Conservation (phyloP, 1,140 invertebrate genomes). For the Halyomorpha halys region DNA sequence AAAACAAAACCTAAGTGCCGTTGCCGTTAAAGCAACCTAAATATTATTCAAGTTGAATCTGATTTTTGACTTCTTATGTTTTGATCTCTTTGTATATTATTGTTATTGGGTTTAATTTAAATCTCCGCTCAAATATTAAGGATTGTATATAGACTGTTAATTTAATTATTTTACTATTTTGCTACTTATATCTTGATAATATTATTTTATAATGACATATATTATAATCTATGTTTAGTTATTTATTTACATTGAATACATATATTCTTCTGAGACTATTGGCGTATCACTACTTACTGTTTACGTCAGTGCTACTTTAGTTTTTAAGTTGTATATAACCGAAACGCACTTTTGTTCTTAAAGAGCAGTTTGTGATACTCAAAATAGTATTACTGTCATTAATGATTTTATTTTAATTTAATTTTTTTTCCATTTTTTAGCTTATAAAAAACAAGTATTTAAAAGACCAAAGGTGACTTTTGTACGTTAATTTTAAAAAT, state of each 20-base stretch:
- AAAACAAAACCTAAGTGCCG: constrained; percentile 5
- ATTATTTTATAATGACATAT: constrained; percentile 3
- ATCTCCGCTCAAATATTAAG: constrained; percentile 3
- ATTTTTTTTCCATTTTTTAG: neutral
- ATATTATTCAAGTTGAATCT: constrained; percentile 1
- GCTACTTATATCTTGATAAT: neutral
- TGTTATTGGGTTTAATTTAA: constrained; percentile 9
- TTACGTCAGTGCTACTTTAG: neutral
- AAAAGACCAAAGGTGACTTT: constrained; percentile 18
- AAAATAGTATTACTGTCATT: constrained; percentile 11
- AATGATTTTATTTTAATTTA: neutral
- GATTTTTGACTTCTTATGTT: neutral
- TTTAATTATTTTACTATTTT: constrained; percentile 3
- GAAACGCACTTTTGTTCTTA: constrained; percentile 6
- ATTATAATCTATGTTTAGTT: neutral
- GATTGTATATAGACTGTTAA: constrained; percentile 9
- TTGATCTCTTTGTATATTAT: constrained; percentile 4
- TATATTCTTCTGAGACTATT: neutral
- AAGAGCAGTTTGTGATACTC: constrained; percentile 18
- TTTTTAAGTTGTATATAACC: constrained; percentile 6
- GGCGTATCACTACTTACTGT: neutral
- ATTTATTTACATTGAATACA: neutral
- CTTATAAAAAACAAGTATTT: constrained; percentile 8
- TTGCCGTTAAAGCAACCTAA: neutral
- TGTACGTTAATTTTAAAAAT: constrained; percentile 1